Conservation (phyloP, 2,797 vertebrate species). For the Galago senegalensis region DNA sequence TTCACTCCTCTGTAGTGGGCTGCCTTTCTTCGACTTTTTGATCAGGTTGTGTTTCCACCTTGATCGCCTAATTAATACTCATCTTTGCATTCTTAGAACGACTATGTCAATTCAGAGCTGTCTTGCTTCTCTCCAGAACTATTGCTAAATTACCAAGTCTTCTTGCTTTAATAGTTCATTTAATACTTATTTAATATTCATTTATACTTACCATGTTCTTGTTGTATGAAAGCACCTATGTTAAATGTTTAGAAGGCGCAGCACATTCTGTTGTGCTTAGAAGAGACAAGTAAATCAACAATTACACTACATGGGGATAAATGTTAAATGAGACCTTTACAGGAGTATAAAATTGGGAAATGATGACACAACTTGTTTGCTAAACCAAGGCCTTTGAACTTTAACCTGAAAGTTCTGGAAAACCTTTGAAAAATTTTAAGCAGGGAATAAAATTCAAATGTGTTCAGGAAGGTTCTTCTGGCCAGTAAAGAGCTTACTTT, state of each 20-base stretch:
- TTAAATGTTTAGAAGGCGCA: not conserved
- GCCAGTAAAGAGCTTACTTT: conserved; percentile 3
- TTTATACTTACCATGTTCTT: not conserved
- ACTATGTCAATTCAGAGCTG: not conserved
- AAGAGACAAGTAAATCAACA: not conserved
- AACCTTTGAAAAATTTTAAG: not conserved
- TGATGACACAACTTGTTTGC: conserved; percentile 15
- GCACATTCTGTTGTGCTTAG: not conserved
- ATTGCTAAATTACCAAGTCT: not conserved
- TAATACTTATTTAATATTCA: no score
- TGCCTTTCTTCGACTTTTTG: not conserved
- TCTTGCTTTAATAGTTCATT: not conserved
- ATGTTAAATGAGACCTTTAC: not conserved
- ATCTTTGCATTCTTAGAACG: not conserved
- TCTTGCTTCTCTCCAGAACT: conserved; percentile 3
- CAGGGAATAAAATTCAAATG: not conserved
- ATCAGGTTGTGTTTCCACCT: not conserved
- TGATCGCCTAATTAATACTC: conserved; percentile 10
- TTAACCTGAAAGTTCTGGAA: conserved; percentile 28
- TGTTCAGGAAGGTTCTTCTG: not conserved
- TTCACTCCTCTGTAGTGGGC: not conserved
- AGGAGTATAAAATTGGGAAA: not conserved
- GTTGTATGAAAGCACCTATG: not conserved
- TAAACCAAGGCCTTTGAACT: not conserved
- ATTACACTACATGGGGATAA: not conserved